Evolutionary conservation across 2,797 vertebrate species (phyloP).

Genomic region (Sebastes paucispinis): DNA sequence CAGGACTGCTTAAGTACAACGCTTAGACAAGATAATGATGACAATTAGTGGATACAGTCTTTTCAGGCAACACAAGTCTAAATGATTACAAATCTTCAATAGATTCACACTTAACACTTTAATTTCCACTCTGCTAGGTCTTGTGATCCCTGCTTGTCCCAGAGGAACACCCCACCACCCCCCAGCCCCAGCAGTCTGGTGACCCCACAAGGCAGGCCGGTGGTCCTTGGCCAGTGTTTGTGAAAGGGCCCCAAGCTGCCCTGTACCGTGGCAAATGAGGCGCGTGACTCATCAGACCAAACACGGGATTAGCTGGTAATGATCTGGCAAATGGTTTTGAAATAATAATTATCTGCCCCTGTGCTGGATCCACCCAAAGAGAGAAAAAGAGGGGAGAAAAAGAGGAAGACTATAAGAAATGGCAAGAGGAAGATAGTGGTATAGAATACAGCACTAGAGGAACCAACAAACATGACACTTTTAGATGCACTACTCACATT

Average conservation of each 20-base stretch:
- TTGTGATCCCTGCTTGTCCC: slow-evolving; percentile 18
- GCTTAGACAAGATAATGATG: background rate
- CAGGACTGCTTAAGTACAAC: background rate
- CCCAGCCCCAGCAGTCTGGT: background rate
- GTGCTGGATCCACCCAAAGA: slow-evolving; percentile 43
- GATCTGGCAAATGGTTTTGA: slow-evolving; percentile 85
- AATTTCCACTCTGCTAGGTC: slow-evolving; percentile 13
- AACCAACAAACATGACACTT: background rate
- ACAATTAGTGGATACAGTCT: background rate
- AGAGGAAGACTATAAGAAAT: background rate
- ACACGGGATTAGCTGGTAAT: slow-evolving; percentile 82
- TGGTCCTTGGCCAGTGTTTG: slow-evolving; percentile 65
- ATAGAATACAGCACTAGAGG: background rate
- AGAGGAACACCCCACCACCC: slow-evolving; percentile 1
- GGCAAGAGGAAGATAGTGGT: background rate
- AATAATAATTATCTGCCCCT: slow-evolving; percentile 80
- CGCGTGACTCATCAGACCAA: slow-evolving; percentile 83
- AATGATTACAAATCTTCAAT: slow-evolving; percentile 3
- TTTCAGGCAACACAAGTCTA: background rate
- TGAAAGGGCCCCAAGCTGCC: slow-evolving; percentile 64
- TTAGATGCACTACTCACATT: background rate
- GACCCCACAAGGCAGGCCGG: slow-evolving; percentile 34
- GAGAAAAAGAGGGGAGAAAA: background rate
- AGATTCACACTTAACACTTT: slow-evolving; percentile 20
- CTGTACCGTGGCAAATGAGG: slow-evolving; percentile 76